phyloP scores from a whole-genome alignment of 2,113 vertebrate species.

The Numida meleagris region DNA sequence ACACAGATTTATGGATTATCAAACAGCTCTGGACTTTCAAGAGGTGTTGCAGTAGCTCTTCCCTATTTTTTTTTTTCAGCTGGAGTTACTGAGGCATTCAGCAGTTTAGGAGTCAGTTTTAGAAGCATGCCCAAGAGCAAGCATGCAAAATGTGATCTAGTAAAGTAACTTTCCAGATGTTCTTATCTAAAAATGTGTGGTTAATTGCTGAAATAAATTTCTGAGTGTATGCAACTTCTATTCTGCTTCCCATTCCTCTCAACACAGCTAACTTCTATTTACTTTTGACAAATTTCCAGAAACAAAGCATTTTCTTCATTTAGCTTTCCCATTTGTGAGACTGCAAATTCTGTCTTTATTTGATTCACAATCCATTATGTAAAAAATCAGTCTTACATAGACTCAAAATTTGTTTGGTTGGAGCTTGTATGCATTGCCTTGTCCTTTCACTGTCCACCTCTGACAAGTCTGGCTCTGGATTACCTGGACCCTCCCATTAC shows the following conservation, averaged over 20 bases:
- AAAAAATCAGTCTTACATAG: not conserved
- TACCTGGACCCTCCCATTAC: not conserved
- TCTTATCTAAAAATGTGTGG: not conserved
- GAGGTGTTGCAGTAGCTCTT: constrained; percentile 14
- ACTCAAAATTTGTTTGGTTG: not conserved
- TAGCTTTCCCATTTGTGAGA: not conserved
- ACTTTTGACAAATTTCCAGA: not conserved
- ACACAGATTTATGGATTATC: constrained; percentile 17
- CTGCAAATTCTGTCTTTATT: not conserved
- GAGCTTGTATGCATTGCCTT: not conserved
- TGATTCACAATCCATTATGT: not conserved
- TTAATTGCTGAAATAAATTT: not conserved
- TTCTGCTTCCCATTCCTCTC: not conserved
- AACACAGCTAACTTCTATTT: not conserved
- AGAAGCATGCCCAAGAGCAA: not conserved
- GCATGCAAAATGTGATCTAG: not conserved
- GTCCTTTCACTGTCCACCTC: not conserved
- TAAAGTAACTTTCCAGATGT: not conserved
- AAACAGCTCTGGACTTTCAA: constrained; percentile 47
- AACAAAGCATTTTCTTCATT: not conserved
- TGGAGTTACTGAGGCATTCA: not conserved
- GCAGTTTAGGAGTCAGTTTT: not conserved
- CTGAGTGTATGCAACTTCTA: not conserved
- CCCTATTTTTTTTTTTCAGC: not conserved
- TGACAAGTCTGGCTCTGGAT: not conserved